Percentiles rank a stretch among this genome's conserved stretches.
Conservation (phyloP, 2,797 vertebrate species). For the Carduelis carduelis region DNA sequence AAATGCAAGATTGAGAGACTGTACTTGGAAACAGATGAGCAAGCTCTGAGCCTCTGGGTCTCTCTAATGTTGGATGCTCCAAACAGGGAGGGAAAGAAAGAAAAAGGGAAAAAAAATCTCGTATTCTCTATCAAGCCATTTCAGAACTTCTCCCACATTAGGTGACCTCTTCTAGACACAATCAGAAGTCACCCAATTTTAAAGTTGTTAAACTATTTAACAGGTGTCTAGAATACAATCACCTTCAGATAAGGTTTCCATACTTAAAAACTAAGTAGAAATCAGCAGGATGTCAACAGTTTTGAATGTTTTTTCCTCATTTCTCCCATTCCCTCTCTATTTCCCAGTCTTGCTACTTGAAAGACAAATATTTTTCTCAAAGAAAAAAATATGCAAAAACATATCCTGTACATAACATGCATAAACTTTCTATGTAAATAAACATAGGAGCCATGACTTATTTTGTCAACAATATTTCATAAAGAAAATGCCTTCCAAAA, state of each 20-base stretch:
- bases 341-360: neutral
- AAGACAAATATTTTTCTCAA: neutral
- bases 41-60: neutral
- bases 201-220: neutral
- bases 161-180: neutral
- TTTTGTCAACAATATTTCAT: conserved; percentile 21
- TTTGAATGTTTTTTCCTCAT: neutral
- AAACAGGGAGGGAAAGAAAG: neutral
- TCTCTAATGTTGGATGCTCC: neutral
- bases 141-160: neutral
- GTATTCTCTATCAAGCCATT: neutral
- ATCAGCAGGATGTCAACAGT: neutral
- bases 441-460: neutral
- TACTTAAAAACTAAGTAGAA: neutral
- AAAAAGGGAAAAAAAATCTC: neutral
- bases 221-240: neutral
- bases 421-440: neutral
- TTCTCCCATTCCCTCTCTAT: neutral
- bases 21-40: conserved; percentile 4
- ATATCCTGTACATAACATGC: neutral
- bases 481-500: neutral
- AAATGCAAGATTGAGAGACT: neutral
- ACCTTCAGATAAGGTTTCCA: neutral
- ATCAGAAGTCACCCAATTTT: neutral
- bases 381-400: neutral